These are phyloP conservation scores for Sebastolobus altivelis DNA, from an alignment of 2,797 vertebrate genomes.

Conservation along the genomic window DNA sequence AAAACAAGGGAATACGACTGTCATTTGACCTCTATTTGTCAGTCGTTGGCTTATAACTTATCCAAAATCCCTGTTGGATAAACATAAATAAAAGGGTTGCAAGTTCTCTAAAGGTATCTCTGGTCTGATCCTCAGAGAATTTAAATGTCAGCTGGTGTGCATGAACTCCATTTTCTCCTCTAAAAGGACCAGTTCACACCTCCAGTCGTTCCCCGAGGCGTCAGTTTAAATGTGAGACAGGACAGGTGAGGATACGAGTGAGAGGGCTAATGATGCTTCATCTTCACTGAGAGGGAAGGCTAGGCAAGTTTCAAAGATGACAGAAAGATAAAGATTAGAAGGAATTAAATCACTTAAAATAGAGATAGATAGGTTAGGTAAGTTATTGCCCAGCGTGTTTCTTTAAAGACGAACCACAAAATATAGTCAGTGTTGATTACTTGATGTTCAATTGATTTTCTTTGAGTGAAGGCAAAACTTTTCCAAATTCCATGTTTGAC, in stretches of 20 bases:
- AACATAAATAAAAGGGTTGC: slow-evolving; percentile 23
- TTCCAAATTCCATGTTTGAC: neutral
- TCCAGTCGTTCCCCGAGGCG: slow-evolving; percentile 27
- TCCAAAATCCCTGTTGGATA: neutral
- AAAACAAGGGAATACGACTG: neutral
- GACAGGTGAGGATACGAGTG: neutral
- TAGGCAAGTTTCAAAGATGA: neutral
- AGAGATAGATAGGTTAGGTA: too few relatives aligned
- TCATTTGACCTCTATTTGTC: neutral
- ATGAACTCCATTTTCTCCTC: slow-evolving; percentile 58
- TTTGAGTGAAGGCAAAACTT: neutral
- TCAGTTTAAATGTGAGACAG: slow-evolving; percentile 23
- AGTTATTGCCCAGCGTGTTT: neutral
- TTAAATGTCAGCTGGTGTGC: slow-evolving; percentile 49
- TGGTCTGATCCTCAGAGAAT: slow-evolving; percentile 37
- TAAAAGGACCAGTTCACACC: slow-evolving; percentile 61
- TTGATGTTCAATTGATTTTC: neutral
- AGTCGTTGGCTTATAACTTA: neutral
- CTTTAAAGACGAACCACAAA: neutral
- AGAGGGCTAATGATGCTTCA: slow-evolving; percentile 10
- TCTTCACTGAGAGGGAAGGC: neutral
- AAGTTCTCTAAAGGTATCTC: slow-evolving; percentile 33
- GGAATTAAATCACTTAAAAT: neutral
- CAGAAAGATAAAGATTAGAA: neutral
- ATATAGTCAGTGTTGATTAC: neutral